Evolutionary conservation across 2,113 vertebrate species (phyloP).

Genomic region (Chionodraco myersi): DNA sequence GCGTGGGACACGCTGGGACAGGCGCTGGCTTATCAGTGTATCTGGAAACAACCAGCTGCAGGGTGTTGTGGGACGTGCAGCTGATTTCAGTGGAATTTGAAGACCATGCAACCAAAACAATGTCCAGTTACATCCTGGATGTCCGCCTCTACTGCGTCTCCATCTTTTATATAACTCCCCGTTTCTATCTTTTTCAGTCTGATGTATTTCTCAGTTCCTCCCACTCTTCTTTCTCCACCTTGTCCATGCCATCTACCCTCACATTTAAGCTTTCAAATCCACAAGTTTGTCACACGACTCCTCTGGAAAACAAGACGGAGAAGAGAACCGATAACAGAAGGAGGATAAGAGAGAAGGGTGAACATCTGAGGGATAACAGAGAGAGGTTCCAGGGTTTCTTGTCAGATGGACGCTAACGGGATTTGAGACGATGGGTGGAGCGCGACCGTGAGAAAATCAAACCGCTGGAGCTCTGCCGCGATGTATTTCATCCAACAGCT

Average conservation of each 20-base stretch:
- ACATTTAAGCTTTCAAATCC: neutral
- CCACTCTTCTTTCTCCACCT: neutral
- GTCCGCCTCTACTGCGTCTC: too few species aligned
- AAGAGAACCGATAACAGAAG: neutral
- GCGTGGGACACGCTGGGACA: neutral
- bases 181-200: too few species aligned
- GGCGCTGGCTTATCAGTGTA: neutral
- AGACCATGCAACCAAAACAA: conserved; percentile 1
- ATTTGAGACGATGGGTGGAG: conserved; percentile 43
- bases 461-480: conserved; percentile 3
- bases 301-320: neutral
- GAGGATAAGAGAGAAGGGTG: neutral
- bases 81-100: neutral
- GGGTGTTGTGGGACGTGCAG: too few species aligned
- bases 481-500: too few species aligned
- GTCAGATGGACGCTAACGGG: conserved; percentile 24
- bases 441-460: conserved; percentile 39
- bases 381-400: conserved; percentile 9
- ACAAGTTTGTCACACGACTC: neutral
- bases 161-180: neutral
- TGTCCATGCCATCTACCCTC: neutral
- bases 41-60: neutral
- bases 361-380: neutral
- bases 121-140: neutral
- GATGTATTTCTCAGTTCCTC: neutral